Conservation (phyloP, 2,888 invertebrate genomes). For the Thymelicus sylvestris region DNA sequence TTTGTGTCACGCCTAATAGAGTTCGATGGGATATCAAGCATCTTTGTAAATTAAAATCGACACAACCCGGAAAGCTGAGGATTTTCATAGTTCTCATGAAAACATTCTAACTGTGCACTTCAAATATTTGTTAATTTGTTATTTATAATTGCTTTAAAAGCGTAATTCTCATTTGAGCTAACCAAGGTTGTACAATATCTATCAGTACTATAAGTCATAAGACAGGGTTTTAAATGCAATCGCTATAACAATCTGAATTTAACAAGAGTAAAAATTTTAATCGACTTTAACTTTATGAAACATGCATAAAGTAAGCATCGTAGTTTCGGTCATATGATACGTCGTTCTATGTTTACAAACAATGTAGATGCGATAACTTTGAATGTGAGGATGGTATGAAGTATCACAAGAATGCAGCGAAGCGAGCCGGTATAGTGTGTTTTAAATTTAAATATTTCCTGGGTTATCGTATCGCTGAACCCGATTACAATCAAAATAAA, state of each 20-base stretch:
- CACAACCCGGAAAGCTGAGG: too few species aligned
- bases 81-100: too few species aligned
- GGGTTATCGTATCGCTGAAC: slow-evolving; percentile 37
- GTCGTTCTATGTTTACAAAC: slow-evolving; percentile 17
- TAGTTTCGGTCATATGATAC: neutral
- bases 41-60: too few species aligned
- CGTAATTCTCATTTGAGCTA: too few species aligned
- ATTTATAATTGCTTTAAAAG: too few species aligned
- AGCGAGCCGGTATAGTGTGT: neutral
- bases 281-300: neutral
- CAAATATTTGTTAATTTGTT: too few species aligned
- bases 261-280: neutral
- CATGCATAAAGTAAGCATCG: neutral
- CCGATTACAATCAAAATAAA: slow-evolving; percentile 30
- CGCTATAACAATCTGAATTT: neutral
- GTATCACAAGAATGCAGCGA: slow-evolving; percentile 19
- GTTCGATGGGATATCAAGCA: too few species aligned
- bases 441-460: slow-evolving; percentile 27
- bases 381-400: slow-evolving; percentile 1
- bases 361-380: slow-evolving; percentile 20
- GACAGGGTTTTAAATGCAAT: neutral
- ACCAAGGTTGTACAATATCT: too few species aligned
- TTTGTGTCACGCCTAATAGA: too few species aligned
- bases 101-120: too few species aligned
- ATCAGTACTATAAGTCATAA: neutral